Base-by-base conservation (phyloP, 2,113 vertebrate species). In the Casuarius casuarius region DNA sequence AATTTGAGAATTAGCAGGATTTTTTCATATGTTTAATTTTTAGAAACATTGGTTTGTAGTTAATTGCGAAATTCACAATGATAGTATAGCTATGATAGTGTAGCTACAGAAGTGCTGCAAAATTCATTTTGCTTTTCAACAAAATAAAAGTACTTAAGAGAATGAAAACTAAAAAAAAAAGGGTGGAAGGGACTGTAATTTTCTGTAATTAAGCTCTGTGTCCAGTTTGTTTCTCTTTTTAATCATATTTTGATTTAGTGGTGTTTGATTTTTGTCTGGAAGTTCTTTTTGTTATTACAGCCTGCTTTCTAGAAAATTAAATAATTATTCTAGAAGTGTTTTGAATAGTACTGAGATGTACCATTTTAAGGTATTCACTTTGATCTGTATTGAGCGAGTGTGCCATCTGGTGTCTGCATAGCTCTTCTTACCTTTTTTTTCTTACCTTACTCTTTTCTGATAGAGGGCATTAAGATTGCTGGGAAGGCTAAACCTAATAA, bases 351-450 rank as follows among this genome's bases (percentile, higher is more conserved):
- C 58, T 1, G 2, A 46, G 84, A 40, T 4, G 6, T 65, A 48
- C 38, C 18, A 75, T 90, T 59, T 67, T 67, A 46, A 76, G 38
- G 29, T 75, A 40, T 8, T 78, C 15, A 4, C 51, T 94, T 90
- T 89, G 52, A 65, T 93, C 68, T 74, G 3, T 75, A 31, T 56
- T 97, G 87, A 73, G 29, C 28, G 3, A 97, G 89, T 96, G 38
- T 97, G 91, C 95, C 92, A 93, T 81, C 94, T 97, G 88, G 61
- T 95, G 91, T 90, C 82, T 94, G 14, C 25, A 15, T 35, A 83
- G 29, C 46, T 79, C 15, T 94, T 73, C 29, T 52, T 87, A 54
- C 75, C 46, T 84, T 46, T 38, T 38, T 38, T 38, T 38, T 38
- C 38, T 38, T 38, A 38, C 38, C 38, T 38, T 42, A 33, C 10